Evolutionary conservation across 1,140 invertebrate genomes (phyloP), one percentile per base, ranked within the genome.

Genomic region (Zaprionus davidi): DNA sequence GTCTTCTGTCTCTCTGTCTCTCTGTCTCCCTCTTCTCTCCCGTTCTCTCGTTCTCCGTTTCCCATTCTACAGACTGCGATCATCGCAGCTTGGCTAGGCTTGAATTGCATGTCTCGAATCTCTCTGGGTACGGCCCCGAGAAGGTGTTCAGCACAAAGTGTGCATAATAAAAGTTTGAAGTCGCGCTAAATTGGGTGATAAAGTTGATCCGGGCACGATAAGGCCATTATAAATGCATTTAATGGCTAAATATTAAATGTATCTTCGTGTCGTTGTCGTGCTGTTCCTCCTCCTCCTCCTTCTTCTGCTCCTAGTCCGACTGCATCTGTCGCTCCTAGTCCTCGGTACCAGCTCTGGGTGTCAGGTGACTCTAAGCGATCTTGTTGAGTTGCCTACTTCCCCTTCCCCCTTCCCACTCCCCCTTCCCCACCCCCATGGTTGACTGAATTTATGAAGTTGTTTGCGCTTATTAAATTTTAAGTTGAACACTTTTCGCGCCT

Each of bases 161-260:
- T 62, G 65, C 81, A 79, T 83, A 83, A 78, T 84, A 81, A 79
- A 74, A 81, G 70, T 78, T 84, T 75, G 68, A 78, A 85, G 76
- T 73, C 58, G 55, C 71, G 44, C 68, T 82, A 82, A 90, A 85
- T 82, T 90, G 74, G 81, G 74, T 90, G 77, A 90, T 90, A 90
- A 90, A 86, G 79, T 76, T 78, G 86, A 90, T 90, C 41, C 59
- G 69, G 26, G 62, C 87, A 90, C 87, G 86, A 91, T 90, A 83
- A 90, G 87, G n/a, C 79, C 78, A 90, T 90, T 90, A 90, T 82
- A 90, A 90, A 86, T 82, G 82, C 80, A 90, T 90, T 90, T 90
- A 86, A 84, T 90, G 82, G 77, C 68, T 82, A 90, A 86, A 90
- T 90, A 90, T 90, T 90, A 90, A 86, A 90, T 90, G 81, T 86